These are phyloP conservation scores for Phocoena sinus DNA, from an alignment of 2,113 vertebrate species.

Conservation along the genomic window DNA sequence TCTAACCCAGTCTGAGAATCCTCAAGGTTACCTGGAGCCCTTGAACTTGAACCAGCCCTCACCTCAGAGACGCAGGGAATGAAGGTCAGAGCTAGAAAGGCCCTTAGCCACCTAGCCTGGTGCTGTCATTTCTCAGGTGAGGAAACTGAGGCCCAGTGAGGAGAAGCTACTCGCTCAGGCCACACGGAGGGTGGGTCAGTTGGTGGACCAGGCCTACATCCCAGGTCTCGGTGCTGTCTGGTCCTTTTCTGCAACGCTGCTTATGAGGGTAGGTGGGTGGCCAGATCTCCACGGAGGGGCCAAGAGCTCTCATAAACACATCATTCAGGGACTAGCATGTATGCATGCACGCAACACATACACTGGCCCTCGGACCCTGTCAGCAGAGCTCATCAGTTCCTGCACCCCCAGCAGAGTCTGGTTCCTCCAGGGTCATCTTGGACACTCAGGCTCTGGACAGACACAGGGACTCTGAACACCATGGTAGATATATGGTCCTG, in stretches of 20 bases:
- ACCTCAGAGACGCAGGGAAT: neutral
- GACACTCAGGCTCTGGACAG: neutral
- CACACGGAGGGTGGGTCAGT: neutral
- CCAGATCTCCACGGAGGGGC: neutral
- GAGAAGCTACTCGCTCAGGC: neutral
- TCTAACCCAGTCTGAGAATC: neutral
- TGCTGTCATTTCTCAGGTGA: neutral
- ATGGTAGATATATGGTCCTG: neutral
- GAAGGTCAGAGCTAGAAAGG: neutral
- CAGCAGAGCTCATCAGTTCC: neutral
- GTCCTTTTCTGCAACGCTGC: neutral
- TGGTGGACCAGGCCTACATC: neutral
- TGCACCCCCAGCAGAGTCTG: neutral
- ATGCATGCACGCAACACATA: rapidly evolving
- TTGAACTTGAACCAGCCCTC: neutral
- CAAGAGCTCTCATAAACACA: neutral
- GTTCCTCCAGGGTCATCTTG: neutral
- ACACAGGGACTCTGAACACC: neutral
- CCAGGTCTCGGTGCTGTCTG: neutral
- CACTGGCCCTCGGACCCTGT: neutral
- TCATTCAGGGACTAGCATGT: neutral
- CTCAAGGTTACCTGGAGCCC: neutral
- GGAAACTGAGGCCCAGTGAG: neutral
- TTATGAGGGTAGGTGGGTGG: neutral
- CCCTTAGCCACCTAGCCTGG: neutral